Evolutionary conservation across 2,113 vertebrate species (phyloP), one percentile per base, ranked within the genome.

Genomic region (Ascaphus truei): DNA sequence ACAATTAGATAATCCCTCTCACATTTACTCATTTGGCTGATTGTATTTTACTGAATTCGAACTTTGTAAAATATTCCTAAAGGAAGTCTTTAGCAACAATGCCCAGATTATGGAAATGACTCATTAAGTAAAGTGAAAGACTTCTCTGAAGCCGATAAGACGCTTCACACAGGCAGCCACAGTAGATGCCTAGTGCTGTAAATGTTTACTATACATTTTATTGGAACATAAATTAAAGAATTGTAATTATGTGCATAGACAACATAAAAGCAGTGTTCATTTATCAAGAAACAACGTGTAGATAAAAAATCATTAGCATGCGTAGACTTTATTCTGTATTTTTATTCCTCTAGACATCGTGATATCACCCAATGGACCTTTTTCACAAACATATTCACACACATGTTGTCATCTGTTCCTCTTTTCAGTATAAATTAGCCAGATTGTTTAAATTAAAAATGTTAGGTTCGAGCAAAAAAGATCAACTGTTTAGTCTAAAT

Each of bases 71-170:
- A 86, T 82, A 86, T 90, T 90, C 86, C 92, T 92, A 85, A 92
- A 93, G 87, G 86, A 79, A 89, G 78, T 79, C 77, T 90, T 89
- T 88, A 88, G 85, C 82, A 89, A 87, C 93, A 92, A 95, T 90
- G 85, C 85, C 81, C 84, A 90, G 85, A 93, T 94, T 94, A 94
- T 94, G 91, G 88, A 91, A 93, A 96, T 93, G 48, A 80, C 69
- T 93, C 86, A 93, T 94, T 93, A 94, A 91, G 77, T 77, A 83
- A 76, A 86, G 82, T 85, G 79, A 60, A 74, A 89, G 79, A 78
- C 79, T 88, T 83, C 64, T 59, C 77, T 76, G 81, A 88, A 87
- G 85, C 86, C 85, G 83, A 75, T 73, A 84, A 86, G 83, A 85
- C 76, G 77, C 86, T 89, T 89, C 78, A 0, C 87, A 89, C 81